Base-by-base conservation (phyloP, 1,140 invertebrate species). In the Meloidogyne chitwoodi region DNA sequence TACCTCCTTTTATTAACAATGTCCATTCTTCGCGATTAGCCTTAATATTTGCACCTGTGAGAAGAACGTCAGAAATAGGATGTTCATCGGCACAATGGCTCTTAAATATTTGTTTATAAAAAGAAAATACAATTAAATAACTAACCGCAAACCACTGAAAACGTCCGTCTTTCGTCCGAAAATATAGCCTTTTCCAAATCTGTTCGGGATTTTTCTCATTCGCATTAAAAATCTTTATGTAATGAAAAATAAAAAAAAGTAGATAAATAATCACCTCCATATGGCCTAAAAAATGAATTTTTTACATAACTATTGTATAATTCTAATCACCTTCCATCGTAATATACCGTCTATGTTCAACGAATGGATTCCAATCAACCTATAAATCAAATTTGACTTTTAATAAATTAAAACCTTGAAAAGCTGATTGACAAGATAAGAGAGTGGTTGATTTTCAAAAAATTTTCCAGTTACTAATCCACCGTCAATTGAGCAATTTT, bases 91-190 rank as follows among this genome's bases (percentile, higher is more conserved):
- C 85, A 69, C 79, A 83, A 66, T 85, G 84, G n/a, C 75, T 80
- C 83, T 84, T 31, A 29, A 83, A 67, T n/a, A 77, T 29, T 4
- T 29, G 29, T 38, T 19, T n/a, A 66, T 26, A 19, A 31, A 6
- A 22, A 22, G 16, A 41, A 31, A n/a, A 16, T 34, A 34, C 34
- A 41, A 75, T 79, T 44, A 10, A 12, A 22, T 78, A 1, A 41
- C 80, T 79, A 70, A 84, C 83, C 44, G 81, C 84, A 68, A 86
- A 86, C 77, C 85, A 86, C 64, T 86, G 84, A 65, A 86, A 78
- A 38, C 85, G 73, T n/a, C 85, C 85, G 41, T 86, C 85, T 67
- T 81, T 83, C 27, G 80, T 85, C 24, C 84, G 61, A 26, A 86
- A 85, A 41, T 81, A 81, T 14, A 81, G 48, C 29, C 62, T 29